Base-by-base conservation (phyloP, 2,888 invertebrate genomes). In the Dascillus cervinus region DNA sequence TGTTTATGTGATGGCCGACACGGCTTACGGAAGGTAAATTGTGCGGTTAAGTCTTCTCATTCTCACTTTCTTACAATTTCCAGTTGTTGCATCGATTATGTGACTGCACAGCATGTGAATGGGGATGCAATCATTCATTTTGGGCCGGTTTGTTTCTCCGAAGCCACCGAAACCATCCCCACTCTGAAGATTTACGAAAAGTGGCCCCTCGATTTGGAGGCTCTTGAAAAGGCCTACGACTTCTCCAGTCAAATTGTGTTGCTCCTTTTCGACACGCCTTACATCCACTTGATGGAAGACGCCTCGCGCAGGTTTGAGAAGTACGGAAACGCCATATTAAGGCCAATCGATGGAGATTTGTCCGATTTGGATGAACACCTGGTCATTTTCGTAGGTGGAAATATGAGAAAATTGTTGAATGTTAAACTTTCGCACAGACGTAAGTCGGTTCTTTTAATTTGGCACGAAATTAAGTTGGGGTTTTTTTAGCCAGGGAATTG, bases 41-140 rank as follows among this genome's bases (percentile, higher is more conserved):
- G 73, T 65, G 65, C 58, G 6, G 60, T 22, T 19, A 8, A 31
- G 19, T 19, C 22, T 22, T 37, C 13, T 22, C 19, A 12, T 9
- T 11, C 11, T 8, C 26, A 24, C 25, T 21, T 28, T 22, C 25
- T 30, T 17, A 20, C 30, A 26, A 37, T 10, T 39, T 70, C 44
- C 61, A 90, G 90, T 60, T 92, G 91, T 62, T 92, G 92, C 60
- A 78, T 89, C 2, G 91, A 92, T 62, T 84, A 85, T 52, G 79
- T 94, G 15, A 85, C 92, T 2, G 90, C 94, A 0, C 79, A 85
- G 60, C 96, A 96, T 62, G 78, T 89, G 3, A 71, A 77, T 33
- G 83, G 85, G 0, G 87, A 95, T 64, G 80, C 83, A 14, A 68
- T 96, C 2, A 75, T 97, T 31, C 96, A 97, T 63, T 96, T 86